Percentiles rank a stretch among this genome's conserved stretches.
Evolutionary conservation across 2,113 vertebrate genomes (phyloP).

Genomic region (Gasterosteus nipponicus): DNA sequence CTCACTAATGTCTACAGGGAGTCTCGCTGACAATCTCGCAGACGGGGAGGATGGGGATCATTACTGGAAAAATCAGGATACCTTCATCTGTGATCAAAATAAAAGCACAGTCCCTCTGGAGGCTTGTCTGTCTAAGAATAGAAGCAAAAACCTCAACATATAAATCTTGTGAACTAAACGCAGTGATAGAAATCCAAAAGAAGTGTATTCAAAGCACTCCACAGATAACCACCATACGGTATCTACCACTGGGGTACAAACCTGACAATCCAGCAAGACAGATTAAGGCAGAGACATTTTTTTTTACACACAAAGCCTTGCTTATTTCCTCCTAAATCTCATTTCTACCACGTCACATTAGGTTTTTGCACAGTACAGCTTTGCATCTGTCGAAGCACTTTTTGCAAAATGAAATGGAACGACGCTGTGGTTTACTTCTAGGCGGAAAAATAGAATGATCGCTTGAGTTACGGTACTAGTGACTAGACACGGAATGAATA

Average conservation of each 20-base stretch:
- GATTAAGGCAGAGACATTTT: conserved; percentile 14
- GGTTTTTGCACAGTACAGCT: not conserved
- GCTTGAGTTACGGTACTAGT: not conserved
- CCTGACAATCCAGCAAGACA: conserved; percentile 16
- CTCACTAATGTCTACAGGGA: conserved; percentile 43
- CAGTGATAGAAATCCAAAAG: conserved; percentile 48
- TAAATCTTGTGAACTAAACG: conserved; percentile 57
- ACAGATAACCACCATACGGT: conserved; percentile 21
- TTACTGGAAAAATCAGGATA: conserved; percentile 63
- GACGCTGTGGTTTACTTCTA: not conserved
- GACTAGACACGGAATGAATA: not conserved
- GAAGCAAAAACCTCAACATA: conserved; percentile 58
- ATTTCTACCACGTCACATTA: conserved; percentile 16
- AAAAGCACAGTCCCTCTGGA: conserved; percentile 50
- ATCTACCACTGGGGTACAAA: conserved; percentile 15
- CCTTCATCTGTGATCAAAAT: conserved; percentile 67
- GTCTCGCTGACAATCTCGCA: conserved; percentile 48
- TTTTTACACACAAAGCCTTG: conserved; percentile 14
- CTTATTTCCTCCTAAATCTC: not conserved
- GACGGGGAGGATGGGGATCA: conserved; percentile 60
- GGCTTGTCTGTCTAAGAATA: conserved; percentile 61
- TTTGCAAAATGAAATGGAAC: conserved; percentile 9
- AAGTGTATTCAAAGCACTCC: conserved; percentile 50
- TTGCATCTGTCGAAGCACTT: not conserved
- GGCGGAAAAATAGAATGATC: not conserved